Base-by-base conservation (phyloP, 2,888 invertebrate species). In the Hypomecis atomaria region DNA sequence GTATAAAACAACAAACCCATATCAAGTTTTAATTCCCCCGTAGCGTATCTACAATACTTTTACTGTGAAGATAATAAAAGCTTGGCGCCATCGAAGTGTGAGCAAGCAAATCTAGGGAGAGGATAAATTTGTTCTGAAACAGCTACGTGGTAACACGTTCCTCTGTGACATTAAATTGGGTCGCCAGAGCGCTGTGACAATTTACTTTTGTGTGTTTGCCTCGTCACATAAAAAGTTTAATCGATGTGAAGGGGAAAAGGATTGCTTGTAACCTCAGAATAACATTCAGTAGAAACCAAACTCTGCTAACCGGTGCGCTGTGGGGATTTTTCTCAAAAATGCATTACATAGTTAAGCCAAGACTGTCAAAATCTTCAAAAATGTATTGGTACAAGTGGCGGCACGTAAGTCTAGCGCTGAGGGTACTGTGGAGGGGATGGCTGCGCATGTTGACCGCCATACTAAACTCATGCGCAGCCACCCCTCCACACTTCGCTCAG, bases 71-170 rank as follows among this genome's bases (percentile, higher is more conserved):
- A 78, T 82, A 84, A 86, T 85, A 86, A 86, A 84, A 81, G 71
- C 73, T 71, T 83, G 86, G 84, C 85, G 84, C 85, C 84, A 80
- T 81, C 72, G 76, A 75, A 82, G 80, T 78, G 77, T 73, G 76
- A 75, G 74, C 81, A 83, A 86, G 81, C 84, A 84, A 84, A 86
- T 83, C 80, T 78, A 78, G 79, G 78, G 77, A 72, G 78, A 79
- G 83, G 81, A 86, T 81, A 85, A 83, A 86, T 86, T 85, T 85
- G 82, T 87, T 86, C 86, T 81, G 78, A 76, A 78, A 81, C 71
- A 72, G 76, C 73, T 81, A 83, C 83, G 84, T 82, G 81, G 77
- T 76, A 79, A 74, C 82, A 83, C 82, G 79, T 81, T 68, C 70
- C 65, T 62, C 66, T 76, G 73, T 71, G 73, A 73, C 78, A 76